phyloP scores from a whole-genome alignment of 1,140 invertebrate species.

The Heliconius himera region DNA sequence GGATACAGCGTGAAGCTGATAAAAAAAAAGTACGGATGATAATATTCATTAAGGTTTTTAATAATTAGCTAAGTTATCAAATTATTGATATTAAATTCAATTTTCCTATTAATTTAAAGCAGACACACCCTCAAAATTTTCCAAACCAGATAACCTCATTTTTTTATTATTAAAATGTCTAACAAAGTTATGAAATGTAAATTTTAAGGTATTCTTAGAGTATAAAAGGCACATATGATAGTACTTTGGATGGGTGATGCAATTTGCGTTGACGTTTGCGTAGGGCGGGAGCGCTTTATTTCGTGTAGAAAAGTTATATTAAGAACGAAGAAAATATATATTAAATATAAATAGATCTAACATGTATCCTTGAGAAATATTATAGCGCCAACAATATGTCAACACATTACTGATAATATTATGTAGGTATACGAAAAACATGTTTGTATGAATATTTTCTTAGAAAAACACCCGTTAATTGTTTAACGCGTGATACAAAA shows the following conservation, averaged over 20 bases:
- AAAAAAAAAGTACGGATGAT: no score
- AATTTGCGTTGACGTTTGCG: background rate
- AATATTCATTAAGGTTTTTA: no score
- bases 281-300: background rate
- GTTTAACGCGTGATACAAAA: background rate
- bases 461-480: slow-evolving; percentile 11
- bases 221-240: background rate
- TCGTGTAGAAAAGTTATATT: background rate
- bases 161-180: no score
- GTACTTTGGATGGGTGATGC: background rate
- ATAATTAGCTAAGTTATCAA: no score
- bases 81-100: no score
- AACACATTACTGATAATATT: slow-evolving; percentile 6
- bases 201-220: no score
- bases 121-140: no score
- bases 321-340: background rate
- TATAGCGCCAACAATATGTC: background rate
- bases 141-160: no score
- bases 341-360: background rate
- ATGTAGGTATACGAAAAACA: slow-evolving; percentile 19
- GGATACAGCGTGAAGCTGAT: no score
- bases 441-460: slow-evolving; percentile 26
- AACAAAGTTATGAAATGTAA: no score
- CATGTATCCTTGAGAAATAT: background rate
- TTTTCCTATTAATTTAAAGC: no score